A percentile compares a stretch with the other conserved stretches of the same genome.
Conservation (phyloP, 2,113 vertebrate genomes). For the Marmota monax region DNA sequence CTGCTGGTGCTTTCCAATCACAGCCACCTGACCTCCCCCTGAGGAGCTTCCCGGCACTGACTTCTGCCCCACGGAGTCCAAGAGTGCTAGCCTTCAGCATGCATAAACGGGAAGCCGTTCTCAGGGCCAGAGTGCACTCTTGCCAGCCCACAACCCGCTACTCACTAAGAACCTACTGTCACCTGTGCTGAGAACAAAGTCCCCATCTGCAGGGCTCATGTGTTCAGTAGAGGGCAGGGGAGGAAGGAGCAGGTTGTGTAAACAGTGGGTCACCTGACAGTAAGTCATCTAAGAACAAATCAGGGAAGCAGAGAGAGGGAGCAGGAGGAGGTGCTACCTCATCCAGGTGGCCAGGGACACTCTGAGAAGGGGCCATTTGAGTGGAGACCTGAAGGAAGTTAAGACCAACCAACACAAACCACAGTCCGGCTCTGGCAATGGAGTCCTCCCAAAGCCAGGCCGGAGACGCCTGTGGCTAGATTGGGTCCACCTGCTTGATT, state of each 20-base stretch:
- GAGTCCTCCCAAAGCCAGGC: background rate
- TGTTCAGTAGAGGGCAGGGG: no score
- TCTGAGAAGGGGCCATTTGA: background rate
- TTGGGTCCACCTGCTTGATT: background rate
- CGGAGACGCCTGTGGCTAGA: background rate
- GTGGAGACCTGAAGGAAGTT: background rate
- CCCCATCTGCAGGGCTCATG: background rate
- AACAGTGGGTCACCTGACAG: background rate
- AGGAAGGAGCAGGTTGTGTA: background rate
- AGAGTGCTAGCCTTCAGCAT: background rate
- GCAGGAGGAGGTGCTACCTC: background rate
- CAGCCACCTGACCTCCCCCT: slow-evolving; percentile 46
- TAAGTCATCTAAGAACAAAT: background rate
- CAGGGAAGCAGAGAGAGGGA: background rate
- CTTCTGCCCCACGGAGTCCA: slow-evolving; percentile 36
- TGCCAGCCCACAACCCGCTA: background rate
- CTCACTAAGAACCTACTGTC: background rate
- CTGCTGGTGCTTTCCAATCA: slow-evolving; percentile 7
- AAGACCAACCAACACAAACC: background rate
- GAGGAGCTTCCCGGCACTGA: background rate
- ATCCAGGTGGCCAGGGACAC: no score
- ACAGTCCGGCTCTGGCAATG: background rate
- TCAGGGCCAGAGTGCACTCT: background rate
- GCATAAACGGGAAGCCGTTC: background rate
- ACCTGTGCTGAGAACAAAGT: background rate